Conservation (phyloP, 2,113 vertebrate genomes). For the Periophthalmodon schlosseri region DNA sequence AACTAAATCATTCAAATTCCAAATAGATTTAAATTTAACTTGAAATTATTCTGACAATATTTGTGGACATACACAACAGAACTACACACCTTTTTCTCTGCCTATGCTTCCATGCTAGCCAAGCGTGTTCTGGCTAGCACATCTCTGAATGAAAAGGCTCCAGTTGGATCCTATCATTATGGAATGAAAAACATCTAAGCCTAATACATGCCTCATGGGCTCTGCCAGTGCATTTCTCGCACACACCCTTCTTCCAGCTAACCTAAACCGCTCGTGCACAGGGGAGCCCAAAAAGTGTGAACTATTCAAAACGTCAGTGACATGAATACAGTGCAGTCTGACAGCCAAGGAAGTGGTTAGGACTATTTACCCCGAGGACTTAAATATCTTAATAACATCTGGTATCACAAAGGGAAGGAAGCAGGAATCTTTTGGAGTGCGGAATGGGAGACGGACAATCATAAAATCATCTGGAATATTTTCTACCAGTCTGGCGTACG, state of each 20-base stretch:
- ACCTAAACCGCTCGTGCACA: conserved; percentile 6
- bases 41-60: too few species aligned
- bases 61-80: too few species aligned
- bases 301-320: conserved; percentile 30
- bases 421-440: conserved; percentile 11
- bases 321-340: conserved; percentile 41
- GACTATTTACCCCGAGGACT: conserved; percentile 23
- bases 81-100: neutral
- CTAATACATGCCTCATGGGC: conserved; percentile 66
- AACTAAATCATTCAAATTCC: too few species aligned
- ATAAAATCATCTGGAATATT: conserved; percentile 24
- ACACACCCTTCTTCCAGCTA: conserved; percentile 33
- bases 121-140: conserved; percentile 65
- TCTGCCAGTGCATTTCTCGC: conserved; percentile 39
- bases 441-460: neutral
- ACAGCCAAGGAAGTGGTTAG: conserved; percentile 42
- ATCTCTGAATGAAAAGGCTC: conserved; percentile 28
- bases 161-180: conserved; percentile 70
- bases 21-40: too few species aligned
- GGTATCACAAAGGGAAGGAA: conserved; percentile 24
- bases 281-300: conserved; percentile 27
- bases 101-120: conserved; percentile 6
- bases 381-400: conserved; percentile 48
- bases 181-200: conserved; percentile 71
- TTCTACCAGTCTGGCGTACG: conserved; percentile 21